Conservation (phyloP, 1,140 invertebrate genomes). For the Heliothis virescens region DNA sequence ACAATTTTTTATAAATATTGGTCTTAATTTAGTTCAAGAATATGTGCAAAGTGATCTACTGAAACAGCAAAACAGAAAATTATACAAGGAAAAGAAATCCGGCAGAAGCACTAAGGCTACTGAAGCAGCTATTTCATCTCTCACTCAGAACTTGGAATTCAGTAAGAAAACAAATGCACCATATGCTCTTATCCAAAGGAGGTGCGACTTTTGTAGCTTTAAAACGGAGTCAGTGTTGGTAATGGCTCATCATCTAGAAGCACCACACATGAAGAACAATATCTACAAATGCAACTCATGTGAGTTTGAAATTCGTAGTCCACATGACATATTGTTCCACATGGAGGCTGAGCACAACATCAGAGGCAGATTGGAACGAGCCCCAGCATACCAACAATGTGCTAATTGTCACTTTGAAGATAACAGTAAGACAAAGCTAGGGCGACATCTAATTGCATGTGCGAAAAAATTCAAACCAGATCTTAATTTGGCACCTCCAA, state of each 20-base stretch:
- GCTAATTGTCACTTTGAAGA: conserved; percentile 98
- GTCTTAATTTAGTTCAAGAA: conserved; percentile 96
- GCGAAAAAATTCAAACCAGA: conserved; percentile 96
- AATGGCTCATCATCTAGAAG: conserved; percentile 96
- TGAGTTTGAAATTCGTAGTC: conserved; percentile 93
- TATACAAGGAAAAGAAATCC: conserved; percentile 87
- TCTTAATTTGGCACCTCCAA: conserved; percentile 93
- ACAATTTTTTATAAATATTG: conserved; percentile 97
- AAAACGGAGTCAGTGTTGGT: conserved; percentile 96
- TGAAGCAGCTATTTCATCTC: conserved; percentile 92
- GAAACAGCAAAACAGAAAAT: conserved; percentile 94
- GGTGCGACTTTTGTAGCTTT: conserved; percentile 97
- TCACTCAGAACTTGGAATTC: conserved; percentile 94
- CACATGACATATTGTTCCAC: conserved; percentile 95
- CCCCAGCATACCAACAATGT: conserved; percentile 96
- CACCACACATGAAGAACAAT: conserved; percentile 95
- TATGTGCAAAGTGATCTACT: conserved; percentile 96
- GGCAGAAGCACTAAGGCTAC: conserved; percentile 90
- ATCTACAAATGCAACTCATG: conserved; percentile 97
- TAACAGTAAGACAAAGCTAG: conserved; percentile 96
- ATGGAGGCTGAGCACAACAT: conserved; percentile 96
- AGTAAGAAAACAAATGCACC: conserved; percentile 96
- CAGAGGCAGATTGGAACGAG: conserved; percentile 93
- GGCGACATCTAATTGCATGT: conserved; percentile 95
- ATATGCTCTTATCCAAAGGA: conserved; percentile 92